Base-by-base conservation (phyloP, 1,140 invertebrate species). In the Panulirus ornatus region DNA sequence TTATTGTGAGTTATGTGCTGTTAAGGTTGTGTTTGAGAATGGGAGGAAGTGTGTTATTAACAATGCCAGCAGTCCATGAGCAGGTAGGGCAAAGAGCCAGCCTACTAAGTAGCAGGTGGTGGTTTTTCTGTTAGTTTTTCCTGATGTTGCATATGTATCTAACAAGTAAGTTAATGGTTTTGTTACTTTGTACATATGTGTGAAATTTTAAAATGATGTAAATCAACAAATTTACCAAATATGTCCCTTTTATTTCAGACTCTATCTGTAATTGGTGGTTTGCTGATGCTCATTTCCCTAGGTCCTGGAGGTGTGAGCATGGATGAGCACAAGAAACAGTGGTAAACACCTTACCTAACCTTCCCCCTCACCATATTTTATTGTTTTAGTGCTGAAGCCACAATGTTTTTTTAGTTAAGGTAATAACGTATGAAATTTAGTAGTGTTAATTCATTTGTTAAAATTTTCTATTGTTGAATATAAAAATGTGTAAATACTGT, bases 311-410 rank as follows among this genome's bases (percentile, higher is more conserved):
- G 98, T 83, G 98, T 99, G 44, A 99, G 98, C 78, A 99, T 99
- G 97, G 99, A 99, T 94, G 99, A 99, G 93, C 98, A 99, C 95
- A 99, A 99, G 94, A 99, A 99, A 95, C 97, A 97, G 94, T 99
- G 98, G 98, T 99, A 95, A 93, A n/a, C 44, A 2, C 66, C 51
- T 36, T 11, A 66, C 58, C 58, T 30, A 66, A 27, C 16, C 2
- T 27, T 66, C 58, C n/a, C 58, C 16, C 2, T 27, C 30, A n/a
- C n/a, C 58, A 54, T n/a, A 51, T 79, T 81, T 81, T 81, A 81
- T 81, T 38, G 30, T 81, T 81, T 81, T 81, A 81, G n/a, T 38
- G n/a, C 51, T 81, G 30, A 81, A 81, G 78, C 78, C 78, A 79
- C 76, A 81, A 58, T 22, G 44, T 40, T n/a, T 38, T 76, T 76